These are phyloP conservation scores for Stegostoma tigrinum DNA, from an alignment of 2,113 vertebrate species.

Conservation along the genomic window DNA sequence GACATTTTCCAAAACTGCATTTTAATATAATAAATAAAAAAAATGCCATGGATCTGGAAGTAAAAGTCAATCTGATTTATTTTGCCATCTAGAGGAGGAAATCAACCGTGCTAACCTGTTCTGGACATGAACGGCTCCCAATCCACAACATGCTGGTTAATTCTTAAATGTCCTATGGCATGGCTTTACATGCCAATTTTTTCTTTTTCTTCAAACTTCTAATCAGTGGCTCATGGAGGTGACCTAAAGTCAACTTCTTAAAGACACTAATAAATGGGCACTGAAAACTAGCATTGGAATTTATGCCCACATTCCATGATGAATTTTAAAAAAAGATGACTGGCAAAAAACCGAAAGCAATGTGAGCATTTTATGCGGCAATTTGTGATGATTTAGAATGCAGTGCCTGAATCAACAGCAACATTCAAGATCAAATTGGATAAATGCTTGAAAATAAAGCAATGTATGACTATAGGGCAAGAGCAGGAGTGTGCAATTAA, in stretches of 20 bases:
- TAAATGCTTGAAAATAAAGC: too few species aligned
- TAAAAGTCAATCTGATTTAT: not conserved
- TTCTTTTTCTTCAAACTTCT: too few species aligned
- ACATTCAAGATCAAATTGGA: not conserved
- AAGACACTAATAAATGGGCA: not conserved
- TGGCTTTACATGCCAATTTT: not conserved
- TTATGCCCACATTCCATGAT: not conserved
- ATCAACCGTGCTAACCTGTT: not conserved
- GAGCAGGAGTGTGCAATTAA: not conserved
- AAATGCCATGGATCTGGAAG: not conserved
- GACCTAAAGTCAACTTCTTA: not conserved
- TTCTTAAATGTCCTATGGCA: not conserved
- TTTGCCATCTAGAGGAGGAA: not conserved
- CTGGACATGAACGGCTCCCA: not conserved
- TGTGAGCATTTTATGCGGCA: not conserved
- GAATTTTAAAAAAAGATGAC: not conserved
- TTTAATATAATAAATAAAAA: not conserved
- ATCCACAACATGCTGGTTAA: not conserved
- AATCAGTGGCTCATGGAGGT: not conserved
- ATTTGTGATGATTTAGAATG: not conserved
- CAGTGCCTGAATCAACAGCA: not conserved
- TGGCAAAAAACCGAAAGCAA: not conserved
- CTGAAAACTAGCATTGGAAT: not conserved
- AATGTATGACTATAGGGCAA: not conserved
- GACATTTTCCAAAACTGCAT: not conserved